Conservation (phyloP, 2,113 vertebrate species). For the Argyrosomus japonicus region DNA sequence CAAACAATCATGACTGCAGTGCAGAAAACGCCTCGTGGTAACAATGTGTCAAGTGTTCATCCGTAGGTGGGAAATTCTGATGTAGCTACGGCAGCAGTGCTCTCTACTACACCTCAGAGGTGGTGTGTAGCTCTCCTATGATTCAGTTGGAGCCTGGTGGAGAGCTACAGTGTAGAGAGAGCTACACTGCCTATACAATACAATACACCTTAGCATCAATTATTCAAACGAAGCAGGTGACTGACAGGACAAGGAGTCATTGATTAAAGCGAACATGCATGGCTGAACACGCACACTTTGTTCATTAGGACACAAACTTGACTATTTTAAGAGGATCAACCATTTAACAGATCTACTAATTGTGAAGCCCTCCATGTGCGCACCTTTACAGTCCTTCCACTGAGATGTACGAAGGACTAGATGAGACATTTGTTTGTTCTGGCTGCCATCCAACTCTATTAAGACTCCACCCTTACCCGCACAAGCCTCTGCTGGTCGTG, state of each 20-base stretch:
- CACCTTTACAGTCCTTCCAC: neutral
- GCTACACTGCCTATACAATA: neutral
- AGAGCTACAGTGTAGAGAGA: neutral
- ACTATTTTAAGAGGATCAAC: neutral
- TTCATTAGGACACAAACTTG: neutral
- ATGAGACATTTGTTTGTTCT: constrained; percentile 28
- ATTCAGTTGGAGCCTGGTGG: neutral
- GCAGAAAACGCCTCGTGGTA: neutral
- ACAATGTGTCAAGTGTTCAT: constrained; percentile 6
- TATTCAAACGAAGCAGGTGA: constrained; percentile 9
- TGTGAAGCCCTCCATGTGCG: no score
- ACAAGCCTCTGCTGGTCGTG: constrained; percentile 44
- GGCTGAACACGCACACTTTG: neutral
- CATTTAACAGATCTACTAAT: neutral
- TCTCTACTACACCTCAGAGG: neutral
- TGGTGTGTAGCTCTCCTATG: neutral
- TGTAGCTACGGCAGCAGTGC: neutral
- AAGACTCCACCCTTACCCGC: constrained; percentile 5
- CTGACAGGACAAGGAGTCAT: neutral
- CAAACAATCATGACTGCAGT: constrained; percentile 28
- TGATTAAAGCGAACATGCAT: neutral
- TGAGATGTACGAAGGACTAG: neutral
- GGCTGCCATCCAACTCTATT: constrained; percentile 25
- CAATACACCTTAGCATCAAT: neutral
- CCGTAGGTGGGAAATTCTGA: neutral